Conservation (phyloP, 2,113 vertebrate species). For the Zosterops lateralis region DNA sequence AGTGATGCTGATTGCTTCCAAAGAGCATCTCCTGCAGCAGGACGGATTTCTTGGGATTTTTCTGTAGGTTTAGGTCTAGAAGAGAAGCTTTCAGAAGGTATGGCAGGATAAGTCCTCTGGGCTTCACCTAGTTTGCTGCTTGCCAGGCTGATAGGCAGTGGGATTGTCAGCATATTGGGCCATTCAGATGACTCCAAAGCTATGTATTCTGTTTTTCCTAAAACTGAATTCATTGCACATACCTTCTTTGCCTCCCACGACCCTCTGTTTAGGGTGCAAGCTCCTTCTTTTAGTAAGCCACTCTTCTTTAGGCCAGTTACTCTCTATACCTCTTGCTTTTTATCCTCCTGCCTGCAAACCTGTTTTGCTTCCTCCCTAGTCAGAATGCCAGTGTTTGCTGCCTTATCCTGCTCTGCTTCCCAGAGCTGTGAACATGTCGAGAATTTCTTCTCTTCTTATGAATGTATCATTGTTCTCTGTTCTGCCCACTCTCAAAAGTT, state of each 20-base stretch:
- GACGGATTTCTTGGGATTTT: not conserved
- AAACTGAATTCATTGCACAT: not conserved
- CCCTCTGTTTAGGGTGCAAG: not conserved
- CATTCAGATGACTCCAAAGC: not conserved
- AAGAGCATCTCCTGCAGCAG: not conserved
- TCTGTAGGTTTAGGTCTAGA: not conserved
- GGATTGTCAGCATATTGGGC: not conserved
- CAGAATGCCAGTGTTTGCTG: not conserved
- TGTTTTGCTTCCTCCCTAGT: not conserved
- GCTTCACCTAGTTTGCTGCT: not conserved
- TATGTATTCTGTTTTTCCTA: not conserved
- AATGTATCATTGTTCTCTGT: not conserved
- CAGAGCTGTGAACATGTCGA: not conserved
- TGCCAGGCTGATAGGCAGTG: not conserved
- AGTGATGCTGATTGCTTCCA: not conserved
- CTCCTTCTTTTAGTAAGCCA: not conserved
- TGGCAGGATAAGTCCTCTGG: not conserved
- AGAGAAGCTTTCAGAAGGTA: not conserved
- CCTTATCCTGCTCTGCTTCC: not conserved
- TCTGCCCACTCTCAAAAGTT: not conserved
- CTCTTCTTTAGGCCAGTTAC: not conserved
- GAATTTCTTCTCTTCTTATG: not conserved
- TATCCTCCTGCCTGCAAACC: not conserved
- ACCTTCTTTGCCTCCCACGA: not conserved
- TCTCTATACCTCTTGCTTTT: not conserved